Conservation (phyloP, 2,113 vertebrate species). For the Tupaia chinensis region DNA sequence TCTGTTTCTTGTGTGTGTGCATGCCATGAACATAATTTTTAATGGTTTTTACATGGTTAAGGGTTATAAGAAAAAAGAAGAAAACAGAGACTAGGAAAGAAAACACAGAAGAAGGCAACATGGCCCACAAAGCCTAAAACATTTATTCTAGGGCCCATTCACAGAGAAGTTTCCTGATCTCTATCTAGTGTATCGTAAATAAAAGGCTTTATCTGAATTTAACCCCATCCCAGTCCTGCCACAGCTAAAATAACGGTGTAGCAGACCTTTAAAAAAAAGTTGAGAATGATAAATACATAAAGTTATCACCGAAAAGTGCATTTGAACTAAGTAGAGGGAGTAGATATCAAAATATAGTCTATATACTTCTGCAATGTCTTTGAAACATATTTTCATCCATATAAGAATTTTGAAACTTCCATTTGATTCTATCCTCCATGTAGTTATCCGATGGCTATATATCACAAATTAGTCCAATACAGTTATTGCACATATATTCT, state of each 20-base stretch:
- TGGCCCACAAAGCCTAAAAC: neutral
- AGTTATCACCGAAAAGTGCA: constrained; percentile 6
- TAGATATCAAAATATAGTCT: neutral
- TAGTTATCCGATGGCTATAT: neutral
- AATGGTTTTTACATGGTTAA: neutral
- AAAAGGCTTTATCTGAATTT: neutral
- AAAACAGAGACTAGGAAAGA: neutral
- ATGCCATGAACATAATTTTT: too few species aligned
- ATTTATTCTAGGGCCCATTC: neutral
- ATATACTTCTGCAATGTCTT: neutral
- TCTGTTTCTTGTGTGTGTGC: too few species aligned
- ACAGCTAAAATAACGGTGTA: neutral
- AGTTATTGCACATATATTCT: neutral
- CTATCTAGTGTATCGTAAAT: neutral
- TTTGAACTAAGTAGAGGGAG: neutral
- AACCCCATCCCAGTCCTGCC: neutral
- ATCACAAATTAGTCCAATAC: neutral
- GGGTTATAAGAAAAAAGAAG: neutral
- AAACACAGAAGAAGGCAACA: neutral
- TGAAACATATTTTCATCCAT: constrained; percentile 27
- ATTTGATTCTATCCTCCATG: neutral
- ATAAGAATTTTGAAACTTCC: neutral
- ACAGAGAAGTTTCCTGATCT: neutral
- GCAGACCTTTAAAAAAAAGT: neutral
- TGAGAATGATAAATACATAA: neutral